These are phyloP conservation scores for Carassius auratus DNA, from an alignment of 2,113 vertebrate genomes.

Conservation along the genomic window DNA sequence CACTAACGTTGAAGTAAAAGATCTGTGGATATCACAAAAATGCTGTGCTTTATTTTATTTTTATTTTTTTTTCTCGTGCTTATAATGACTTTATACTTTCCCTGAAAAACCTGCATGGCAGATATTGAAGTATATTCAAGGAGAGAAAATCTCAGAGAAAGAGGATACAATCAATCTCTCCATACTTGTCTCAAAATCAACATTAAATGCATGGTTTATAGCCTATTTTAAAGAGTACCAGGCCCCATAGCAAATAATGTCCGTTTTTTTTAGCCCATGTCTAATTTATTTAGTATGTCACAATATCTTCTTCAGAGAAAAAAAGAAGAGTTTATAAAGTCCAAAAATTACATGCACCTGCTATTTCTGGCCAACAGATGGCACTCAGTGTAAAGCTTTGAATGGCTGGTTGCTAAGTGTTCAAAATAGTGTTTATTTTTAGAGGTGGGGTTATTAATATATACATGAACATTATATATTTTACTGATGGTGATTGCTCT, in stretches of 20 bases:
- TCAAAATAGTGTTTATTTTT: neutral
- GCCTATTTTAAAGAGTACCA: too few species aligned
- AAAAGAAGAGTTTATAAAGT: neutral
- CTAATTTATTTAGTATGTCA: neutral
- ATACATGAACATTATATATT: too few species aligned
- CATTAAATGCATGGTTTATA: neutral
- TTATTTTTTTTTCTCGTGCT: neutral
- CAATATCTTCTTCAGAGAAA: neutral
- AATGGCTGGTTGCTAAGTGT: neutral
- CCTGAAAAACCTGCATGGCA: neutral
- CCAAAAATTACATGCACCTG: neutral
- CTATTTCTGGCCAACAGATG: slow-evolving; percentile 49
- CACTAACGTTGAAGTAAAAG: slow-evolving; percentile 15
- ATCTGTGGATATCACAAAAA: slow-evolving; percentile 13
- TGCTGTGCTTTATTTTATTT: neutral
- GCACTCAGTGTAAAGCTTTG: slow-evolving; percentile 48
- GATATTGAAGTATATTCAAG: neutral
- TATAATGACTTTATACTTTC: neutral
- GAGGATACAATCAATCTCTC: neutral
- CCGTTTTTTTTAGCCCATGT: neutral
- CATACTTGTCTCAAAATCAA: neutral
- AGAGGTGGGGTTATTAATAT: neutral
- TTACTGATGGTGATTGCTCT: neutral
- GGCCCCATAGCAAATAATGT: neutral
- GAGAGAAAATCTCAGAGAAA: neutral